Evolutionary conservation across 2,797 vertebrate species (phyloP), one percentile per base, ranked within the genome.

Genomic region (Melanotaenia maccullochi): DNA sequence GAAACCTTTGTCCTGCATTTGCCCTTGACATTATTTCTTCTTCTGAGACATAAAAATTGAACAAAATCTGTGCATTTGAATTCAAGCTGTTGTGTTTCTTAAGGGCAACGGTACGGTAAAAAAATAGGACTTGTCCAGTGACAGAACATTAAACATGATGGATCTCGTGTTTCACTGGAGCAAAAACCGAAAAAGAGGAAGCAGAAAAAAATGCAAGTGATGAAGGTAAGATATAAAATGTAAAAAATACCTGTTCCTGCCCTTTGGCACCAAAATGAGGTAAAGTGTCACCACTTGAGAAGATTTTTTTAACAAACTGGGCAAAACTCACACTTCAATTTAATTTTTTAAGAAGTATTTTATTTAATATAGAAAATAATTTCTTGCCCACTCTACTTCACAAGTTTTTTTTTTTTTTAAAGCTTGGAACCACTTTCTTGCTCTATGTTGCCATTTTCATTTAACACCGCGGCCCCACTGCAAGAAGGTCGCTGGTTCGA

Each of bases 111-210:
- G 68, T 24, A 69, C 78, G 56, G 54, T 44, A 22, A 78, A 69
- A 70, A n/a, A 25, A 33, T 56, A 44, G 74, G 67, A 83, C 80
- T 85, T 81, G 71, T 70, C 42, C 59, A 68, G 68, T 28, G 66
- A 82, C 72, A 76, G 68, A 36, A 77, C 73, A 68, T 86, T 82
- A 73, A 65, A 71, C 55, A 77, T 87, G 40, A 80, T 70, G 65
- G 64, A 51, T 80, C 83, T 74, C 22, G 38, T 69, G 58, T 73
- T 76, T 76, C 63, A 52, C 36, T 18, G 66, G 25, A 68, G 79
- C 54, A 81, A 76, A 71, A 75, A 73, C 57, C 54, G 77, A 58
- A 54, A 57, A 67, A 51, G 54, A 68, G 24, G 51, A 68, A 36
- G 11, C 30, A 65, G 62, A 67, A 49, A 47, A 13, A 72, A 67